These are phyloP conservation scores for Saccostrea glomerata DNA, from an alignment of 1,140 invertebrate genomes.

Conservation along the genomic window DNA sequence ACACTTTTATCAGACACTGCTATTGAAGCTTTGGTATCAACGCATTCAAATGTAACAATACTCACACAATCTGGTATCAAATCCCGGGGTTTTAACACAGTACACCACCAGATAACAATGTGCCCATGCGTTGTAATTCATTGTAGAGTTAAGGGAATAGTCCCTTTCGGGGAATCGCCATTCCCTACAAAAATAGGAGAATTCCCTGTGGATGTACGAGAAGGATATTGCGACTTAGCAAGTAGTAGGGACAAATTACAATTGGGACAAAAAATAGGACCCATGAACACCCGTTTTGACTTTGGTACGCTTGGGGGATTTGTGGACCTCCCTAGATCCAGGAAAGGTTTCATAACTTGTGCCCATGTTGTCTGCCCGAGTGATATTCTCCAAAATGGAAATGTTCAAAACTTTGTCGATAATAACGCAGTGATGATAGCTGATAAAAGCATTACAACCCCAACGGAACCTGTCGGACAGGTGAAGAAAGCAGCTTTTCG, in stretches of 20 bases:
- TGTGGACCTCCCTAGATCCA: neutral
- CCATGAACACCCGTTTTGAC: neutral
- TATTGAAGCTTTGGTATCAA: neutral
- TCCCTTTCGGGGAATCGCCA: neutral
- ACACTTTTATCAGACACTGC: neutral
- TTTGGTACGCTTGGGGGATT: neutral
- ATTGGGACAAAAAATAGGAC: neutral
- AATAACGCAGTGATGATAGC: neutral
- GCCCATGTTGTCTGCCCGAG: neutral
- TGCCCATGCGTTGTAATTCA: neutral
- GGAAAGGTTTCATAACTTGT: neutral
- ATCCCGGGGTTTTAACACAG: neutral
- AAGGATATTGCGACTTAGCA: neutral
- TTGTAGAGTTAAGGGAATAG: neutral
- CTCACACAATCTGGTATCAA: neutral
- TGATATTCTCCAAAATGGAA: neutral
- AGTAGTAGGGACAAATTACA: neutral
- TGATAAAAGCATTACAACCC: neutral
- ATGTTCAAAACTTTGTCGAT: neutral
- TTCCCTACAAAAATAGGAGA: neutral
- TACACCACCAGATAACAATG: neutral
- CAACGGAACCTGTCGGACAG: neutral
- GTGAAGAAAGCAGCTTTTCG: neutral
- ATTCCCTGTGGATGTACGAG: neutral
- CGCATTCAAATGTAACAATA: neutral